Base-by-base conservation (phyloP, 2,113 vertebrate genomes). In the Papio anubis region DNA sequence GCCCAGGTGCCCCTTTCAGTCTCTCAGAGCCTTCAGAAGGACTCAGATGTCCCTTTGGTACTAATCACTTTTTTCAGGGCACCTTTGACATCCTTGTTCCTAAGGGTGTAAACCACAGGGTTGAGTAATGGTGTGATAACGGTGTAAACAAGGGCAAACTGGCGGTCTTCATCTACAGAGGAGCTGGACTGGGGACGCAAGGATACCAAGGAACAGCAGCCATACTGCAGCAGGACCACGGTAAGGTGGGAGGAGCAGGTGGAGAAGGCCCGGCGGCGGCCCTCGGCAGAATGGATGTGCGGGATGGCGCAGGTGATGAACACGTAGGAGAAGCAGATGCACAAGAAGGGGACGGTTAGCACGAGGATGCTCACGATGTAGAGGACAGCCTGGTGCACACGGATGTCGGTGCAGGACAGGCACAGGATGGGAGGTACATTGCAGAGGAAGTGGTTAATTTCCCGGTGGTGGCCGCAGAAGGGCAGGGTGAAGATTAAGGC, bases 31-130 rank as follows among this genome's bases (percentile, higher is more conserved):
- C 21, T 45, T 90, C 72, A 79, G 45, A 72, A 64, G 75, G 66
- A 17, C 45, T 66, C 90, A 48, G n/a, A n/a, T 59, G 50, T 21
- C 50, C 38, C 76, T 96, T 92, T 92, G 90, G 14, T n/a, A 27
- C 52, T 35, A 20, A 93, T 3, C 10, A 64, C 52, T 32, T 70
- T 96, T 88, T 57, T 92, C 27, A 97, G 80, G 14, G 88, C 85
- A 23, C 61, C 25, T 66, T 94, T 97, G 84, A 96, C 55, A 83
- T 97, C 96, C 57, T 94, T 97, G 89, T 96, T 97, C 61, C 96
- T 52, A 16, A 92, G 43, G 30, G 70, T 95, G 79, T 97, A 97
- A 38, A 45, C 97, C 70, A 97, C 72, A 23, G 96, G 97, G 25
- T 95, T 97, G 70, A 97, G 93, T 10, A 97, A 30, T 4, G 94